These are phyloP conservation scores for Gobio gobio DNA, from an alignment of 2,113 vertebrate species.

Conservation along the genomic window DNA sequence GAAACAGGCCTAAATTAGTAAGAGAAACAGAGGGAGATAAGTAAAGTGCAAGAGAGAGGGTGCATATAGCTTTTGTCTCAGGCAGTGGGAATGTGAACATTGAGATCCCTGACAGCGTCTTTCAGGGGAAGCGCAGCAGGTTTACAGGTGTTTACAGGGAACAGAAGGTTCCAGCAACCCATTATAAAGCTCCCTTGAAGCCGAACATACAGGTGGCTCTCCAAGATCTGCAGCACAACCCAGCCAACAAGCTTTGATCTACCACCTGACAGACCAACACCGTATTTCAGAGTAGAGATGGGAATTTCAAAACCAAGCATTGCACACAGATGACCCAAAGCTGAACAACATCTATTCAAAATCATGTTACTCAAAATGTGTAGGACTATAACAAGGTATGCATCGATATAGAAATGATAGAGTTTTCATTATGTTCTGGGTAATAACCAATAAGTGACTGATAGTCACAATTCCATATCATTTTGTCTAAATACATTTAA, in stretches of 20 bases:
- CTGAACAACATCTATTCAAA: background rate
- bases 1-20: background rate
- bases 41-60: background rate
- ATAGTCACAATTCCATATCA: no score
- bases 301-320: background rate
- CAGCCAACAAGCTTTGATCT: slow-evolving; percentile 10
- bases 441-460: no score
- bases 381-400: no score
- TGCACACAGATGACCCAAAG: background rate
- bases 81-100: slow-evolving; percentile 26
- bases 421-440: no score
- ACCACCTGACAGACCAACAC: background rate
- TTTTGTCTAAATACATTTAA: no score
- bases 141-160: slow-evolving; percentile 46
- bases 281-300: background rate
- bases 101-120: background rate
- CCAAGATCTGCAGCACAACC: background rate
- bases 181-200: slow-evolving; percentile 31
- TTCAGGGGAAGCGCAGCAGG: background rate
- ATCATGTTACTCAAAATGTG: background rate
- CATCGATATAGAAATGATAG: no score
- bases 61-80: slow-evolving; percentile 22
- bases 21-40: background rate
- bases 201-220: background rate
- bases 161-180: background rate